A percentile compares a stretch with the other conserved stretches of the same genome.
Conservation (phyloP, 2,113 vertebrate species). For the Equus quagga region DNA sequence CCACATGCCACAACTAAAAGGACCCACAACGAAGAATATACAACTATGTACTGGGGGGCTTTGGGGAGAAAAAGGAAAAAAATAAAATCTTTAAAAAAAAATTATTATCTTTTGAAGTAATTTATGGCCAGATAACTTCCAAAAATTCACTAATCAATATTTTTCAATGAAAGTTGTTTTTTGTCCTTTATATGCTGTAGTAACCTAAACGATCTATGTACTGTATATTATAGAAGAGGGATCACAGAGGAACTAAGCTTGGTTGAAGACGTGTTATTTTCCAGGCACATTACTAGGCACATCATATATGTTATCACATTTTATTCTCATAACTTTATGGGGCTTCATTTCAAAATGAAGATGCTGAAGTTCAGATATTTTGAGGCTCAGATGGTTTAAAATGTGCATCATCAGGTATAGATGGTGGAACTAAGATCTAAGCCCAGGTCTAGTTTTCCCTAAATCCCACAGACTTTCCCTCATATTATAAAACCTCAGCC, state of each 20-base stretch:
- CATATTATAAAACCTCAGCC: background rate
- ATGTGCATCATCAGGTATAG: background rate
- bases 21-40: no score
- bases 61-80: no score
- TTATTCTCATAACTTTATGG: background rate
- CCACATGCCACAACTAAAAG: no score
- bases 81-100: background rate
- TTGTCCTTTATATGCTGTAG: background rate
- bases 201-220: background rate
- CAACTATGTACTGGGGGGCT: no score
- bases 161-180: background rate
- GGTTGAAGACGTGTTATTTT: background rate
- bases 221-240: background rate
- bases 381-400: background rate
- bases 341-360: background rate
- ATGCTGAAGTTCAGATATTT: background rate
- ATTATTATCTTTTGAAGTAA: background rate
- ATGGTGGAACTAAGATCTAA: no score
- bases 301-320: background rate
- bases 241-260: background rate
- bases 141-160: background rate
- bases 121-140: background rate
- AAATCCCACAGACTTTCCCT: background rate
- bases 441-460: background rate
- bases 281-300: background rate